Conservation (phyloP, 1,140 invertebrate species). For the Cryptotermes secundus region DNA sequence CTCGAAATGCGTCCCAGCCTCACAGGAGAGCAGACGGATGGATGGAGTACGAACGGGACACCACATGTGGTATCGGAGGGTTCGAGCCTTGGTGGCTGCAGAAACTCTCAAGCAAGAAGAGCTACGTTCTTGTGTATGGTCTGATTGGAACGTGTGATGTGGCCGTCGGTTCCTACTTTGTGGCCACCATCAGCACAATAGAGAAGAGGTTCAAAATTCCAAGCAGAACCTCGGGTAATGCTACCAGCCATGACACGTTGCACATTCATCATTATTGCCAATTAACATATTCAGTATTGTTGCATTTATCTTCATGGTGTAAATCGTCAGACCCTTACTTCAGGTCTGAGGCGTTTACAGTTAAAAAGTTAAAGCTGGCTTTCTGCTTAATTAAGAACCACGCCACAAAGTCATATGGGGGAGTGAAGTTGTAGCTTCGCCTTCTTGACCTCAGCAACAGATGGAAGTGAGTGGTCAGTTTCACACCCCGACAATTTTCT, state of each 20-base stretch:
- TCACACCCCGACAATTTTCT: no score
- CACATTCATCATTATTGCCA: neutral
- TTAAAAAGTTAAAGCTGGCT: no score
- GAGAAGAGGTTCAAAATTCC: constrained; percentile 50
- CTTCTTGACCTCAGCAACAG: no score
- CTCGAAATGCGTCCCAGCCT: no score
- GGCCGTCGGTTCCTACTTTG: constrained; percentile 46
- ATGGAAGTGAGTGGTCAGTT: no score
- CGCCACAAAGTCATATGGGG: no score
- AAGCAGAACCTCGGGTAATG: constrained; percentile 45
- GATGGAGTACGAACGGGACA: constrained; percentile 7
- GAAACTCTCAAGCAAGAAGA: constrained; percentile 44
- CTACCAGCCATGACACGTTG: neutral
- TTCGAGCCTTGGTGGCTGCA: constrained; percentile 46
- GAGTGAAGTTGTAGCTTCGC: no score
- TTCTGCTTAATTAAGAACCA: no score
- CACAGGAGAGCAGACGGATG: neutral
- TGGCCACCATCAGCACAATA: constrained; percentile 46
- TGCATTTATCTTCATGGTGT: no score
- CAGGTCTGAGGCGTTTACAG: no score
- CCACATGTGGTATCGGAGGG: constrained; percentile 39
- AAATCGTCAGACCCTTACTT: no score
- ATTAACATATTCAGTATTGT: no score
- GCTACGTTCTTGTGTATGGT: constrained; percentile 46
- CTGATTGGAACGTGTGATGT: constrained; percentile 43